These are phyloP conservation scores for Choloepus didactylus DNA, from an alignment of 2,797 vertebrate species.

Conservation along the genomic window DNA sequence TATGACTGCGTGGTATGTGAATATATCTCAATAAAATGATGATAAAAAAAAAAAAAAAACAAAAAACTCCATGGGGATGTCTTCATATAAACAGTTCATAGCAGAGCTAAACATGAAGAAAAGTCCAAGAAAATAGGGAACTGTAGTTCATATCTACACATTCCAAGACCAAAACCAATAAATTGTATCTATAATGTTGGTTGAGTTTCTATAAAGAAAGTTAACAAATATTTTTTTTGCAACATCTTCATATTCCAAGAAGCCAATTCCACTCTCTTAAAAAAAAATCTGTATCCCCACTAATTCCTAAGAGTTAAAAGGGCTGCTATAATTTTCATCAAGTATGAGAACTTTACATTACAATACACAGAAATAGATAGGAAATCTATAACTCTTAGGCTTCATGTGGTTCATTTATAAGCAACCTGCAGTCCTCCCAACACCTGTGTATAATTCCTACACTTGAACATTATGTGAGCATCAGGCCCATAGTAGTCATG, in stretches of 20 bases:
- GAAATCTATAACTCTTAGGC: not conserved
- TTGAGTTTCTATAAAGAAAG: constrained; percentile 40
- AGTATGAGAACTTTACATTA: not conserved
- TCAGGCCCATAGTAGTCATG: not conserved
- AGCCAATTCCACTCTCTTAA: not conserved
- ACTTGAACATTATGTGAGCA: not conserved
- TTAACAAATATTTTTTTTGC: constrained; percentile 31
- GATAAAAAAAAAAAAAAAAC: too few relatives aligned
- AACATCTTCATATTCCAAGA: not conserved
- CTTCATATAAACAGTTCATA: not conserved
- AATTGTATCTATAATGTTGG: constrained; percentile 4
- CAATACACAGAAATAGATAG: constrained; percentile 33
- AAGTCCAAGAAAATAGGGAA: constrained; percentile 17
- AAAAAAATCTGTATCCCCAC: not conserved
- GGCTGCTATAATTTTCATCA: constrained; percentile 20
- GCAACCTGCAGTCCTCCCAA: not conserved
- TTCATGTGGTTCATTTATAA: not conserved
- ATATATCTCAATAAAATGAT: too few relatives aligned
- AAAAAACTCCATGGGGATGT: not conserved
- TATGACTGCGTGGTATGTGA: too few relatives aligned
- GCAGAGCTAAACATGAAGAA: not conserved
- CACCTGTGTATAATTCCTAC: not conserved
- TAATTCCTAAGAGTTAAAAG: constrained; percentile 30
- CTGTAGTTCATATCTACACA: not conserved
- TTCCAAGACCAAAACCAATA: constrained; percentile 38